A percentile compares a stretch with the other conserved stretches of the same genome.
phyloP scores from a whole-genome alignment of 2,113 vertebrate genomes.

The Rhabdornis inornatus region DNA sequence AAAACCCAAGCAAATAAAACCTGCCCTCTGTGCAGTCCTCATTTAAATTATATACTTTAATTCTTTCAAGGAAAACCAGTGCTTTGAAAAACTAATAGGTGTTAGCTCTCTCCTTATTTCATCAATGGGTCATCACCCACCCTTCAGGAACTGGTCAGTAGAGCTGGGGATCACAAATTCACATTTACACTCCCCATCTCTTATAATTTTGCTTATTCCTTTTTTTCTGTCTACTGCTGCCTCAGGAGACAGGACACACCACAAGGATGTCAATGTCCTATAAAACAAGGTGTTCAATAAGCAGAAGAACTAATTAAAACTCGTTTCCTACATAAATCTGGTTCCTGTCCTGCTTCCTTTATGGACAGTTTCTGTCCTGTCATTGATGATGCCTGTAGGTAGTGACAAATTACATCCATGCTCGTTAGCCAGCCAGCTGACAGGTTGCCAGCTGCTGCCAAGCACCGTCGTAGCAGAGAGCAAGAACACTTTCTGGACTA shows the following conservation, averaged over 20 bases:
- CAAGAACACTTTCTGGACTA: not conserved
- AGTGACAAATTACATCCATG: not conserved
- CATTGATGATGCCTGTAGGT: not conserved
- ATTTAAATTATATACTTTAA: not conserved
- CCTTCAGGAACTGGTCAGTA: not conserved
- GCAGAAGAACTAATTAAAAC: not conserved
- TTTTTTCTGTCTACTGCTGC: not conserved
- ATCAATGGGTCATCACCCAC: not conserved
- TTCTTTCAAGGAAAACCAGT: not conserved
- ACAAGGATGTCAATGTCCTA: not conserved
- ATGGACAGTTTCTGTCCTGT: not conserved
- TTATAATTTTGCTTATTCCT: not conserved
- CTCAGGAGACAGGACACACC: not conserved
- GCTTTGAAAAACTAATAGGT: not conserved
- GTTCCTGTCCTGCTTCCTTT: constrained; percentile 3
- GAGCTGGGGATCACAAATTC: not conserved
- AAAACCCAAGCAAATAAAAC: not conserved
- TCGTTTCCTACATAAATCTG: not conserved
- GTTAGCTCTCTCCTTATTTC: not conserved
- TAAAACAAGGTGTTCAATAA: not conserved
- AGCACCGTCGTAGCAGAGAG: not conserved
- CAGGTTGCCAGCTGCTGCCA: not conserved
- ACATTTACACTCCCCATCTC: not conserved
- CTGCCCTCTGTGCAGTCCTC: not conserved
- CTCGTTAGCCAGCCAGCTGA: not conserved